Evolutionary conservation across 2,113 vertebrate species (phyloP).

Genomic region (Arvicanthis niloticus): DNA sequence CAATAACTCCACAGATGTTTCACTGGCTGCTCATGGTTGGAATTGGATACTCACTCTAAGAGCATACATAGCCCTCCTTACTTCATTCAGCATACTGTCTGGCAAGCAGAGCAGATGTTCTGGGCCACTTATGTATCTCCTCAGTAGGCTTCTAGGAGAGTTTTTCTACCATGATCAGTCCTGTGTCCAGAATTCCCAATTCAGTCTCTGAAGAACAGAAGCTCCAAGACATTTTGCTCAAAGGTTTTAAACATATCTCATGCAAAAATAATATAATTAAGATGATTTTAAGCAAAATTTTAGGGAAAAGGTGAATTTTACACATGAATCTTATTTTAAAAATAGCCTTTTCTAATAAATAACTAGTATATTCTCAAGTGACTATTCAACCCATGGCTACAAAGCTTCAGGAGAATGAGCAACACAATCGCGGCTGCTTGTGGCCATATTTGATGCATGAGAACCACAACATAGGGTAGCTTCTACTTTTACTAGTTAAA

Average conservation of each 20-base stretch:
- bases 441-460: background rate
- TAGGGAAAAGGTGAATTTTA: slow-evolving; percentile 4
- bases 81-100: background rate
- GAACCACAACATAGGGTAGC: background rate
- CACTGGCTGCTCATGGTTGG: background rate
- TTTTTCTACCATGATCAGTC: background rate
- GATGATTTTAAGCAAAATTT: background rate
- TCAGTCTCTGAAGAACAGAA: background rate
- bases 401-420: slow-evolving; percentile 14
- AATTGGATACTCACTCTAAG: background rate
- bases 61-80: rapidly evolving
- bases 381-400: background rate
- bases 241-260: background rate
- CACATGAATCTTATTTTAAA: background rate
- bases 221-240: background rate
- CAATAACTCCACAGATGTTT: background rate
- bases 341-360: background rate
- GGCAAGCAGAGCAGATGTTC: background rate
- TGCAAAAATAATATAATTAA: background rate
- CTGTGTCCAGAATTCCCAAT: background rate
- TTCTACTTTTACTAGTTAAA: background rate
- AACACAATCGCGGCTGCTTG: background rate
- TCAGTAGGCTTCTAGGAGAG: background rate
- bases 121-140: too few species aligned
- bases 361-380: background rate